These are phyloP conservation scores for Hesperia comma DNA, from an alignment of 2,888 invertebrate species.

Conservation along the genomic window DNA sequence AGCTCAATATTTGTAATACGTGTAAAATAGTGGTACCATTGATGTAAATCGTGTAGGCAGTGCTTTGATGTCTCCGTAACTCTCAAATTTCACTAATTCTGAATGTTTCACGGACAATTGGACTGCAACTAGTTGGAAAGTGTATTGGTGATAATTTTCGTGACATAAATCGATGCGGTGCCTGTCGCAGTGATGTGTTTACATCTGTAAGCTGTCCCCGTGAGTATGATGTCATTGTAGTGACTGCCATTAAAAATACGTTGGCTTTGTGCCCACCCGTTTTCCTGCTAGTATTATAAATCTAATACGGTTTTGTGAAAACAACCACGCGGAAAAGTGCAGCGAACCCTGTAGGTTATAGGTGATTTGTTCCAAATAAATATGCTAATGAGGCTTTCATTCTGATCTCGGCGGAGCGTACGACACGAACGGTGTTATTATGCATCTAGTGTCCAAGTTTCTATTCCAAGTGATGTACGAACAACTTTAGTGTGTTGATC, in stretches of 20 bases:
- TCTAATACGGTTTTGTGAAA: conserved; percentile 65
- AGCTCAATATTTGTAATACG: conserved; percentile 48
- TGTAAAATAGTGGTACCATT: conserved; percentile 49
- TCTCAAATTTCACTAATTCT: conserved; percentile 59
- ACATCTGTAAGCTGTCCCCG: conserved; percentile 76
- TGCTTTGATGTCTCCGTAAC: conserved; percentile 71
- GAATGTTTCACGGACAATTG: conserved; percentile 44
- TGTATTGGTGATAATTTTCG: conserved; percentile 52
- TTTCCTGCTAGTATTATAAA: conserved; percentile 73
- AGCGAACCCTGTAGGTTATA: conserved; percentile 71
- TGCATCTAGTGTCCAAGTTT: conserved; percentile 28
- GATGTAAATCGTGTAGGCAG: conserved; percentile 72
- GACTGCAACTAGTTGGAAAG: conserved; percentile 44
- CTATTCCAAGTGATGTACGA: conserved; percentile 11
- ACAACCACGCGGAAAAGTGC: conserved; percentile 70
- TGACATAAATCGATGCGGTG: conserved; percentile 55
- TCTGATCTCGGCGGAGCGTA: conserved; percentile 45
- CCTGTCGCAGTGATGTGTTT: conserved; percentile 77
- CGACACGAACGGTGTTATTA: conserved; percentile 28
- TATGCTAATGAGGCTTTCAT: conserved; percentile 56
- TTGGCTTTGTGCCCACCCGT: conserved; percentile 83
- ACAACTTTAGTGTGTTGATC: conserved; percentile 13
- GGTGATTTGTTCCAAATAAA: conserved; percentile 61
- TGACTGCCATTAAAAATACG: conserved; percentile 76
- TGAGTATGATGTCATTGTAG: conserved; percentile 83